A percentile compares a stretch with the other conserved stretches of the same genome.
These are phyloP conservation scores for Conopomorpha cramerella DNA, from an alignment of 1,140 invertebrate species.

Conservation along the genomic window DNA sequence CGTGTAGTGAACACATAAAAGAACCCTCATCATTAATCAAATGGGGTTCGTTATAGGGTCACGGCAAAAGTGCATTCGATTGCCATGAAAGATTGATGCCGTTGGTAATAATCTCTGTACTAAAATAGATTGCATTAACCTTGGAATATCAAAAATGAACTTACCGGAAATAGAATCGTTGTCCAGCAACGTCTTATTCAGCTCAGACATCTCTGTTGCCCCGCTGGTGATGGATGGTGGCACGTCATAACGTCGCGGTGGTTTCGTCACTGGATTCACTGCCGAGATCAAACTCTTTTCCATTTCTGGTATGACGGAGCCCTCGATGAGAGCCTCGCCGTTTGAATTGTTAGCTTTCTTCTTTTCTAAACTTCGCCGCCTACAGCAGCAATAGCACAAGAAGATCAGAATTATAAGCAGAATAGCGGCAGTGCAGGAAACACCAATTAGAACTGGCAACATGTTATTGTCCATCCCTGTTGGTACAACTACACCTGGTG, in stretches of 20 bases:
- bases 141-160: too few species aligned
- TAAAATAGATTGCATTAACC: too few species aligned
- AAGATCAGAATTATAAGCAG: slow-evolving; percentile 67
- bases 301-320: slow-evolving; percentile 68
- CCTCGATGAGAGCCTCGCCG: slow-evolving; percentile 64
- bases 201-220: slow-evolving; percentile 77
- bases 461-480: slow-evolving; percentile 49
- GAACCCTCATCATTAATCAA: too few species aligned
- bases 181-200: slow-evolving; percentile 78
- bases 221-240: slow-evolving; percentile 69
- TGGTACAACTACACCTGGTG: slow-evolving; percentile 44
- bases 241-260: slow-evolving; percentile 72
- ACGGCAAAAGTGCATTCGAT: too few species aligned
- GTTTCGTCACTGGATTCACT: slow-evolving; percentile 81
- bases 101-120: too few species aligned
- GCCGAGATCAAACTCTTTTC: slow-evolving; percentile 80
- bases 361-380: slow-evolving; percentile 55
- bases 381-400: slow-evolving; percentile 71
- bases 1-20: too few species aligned
- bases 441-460: slow-evolving; percentile 57
- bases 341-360: slow-evolving; percentile 64
- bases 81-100: too few species aligned
- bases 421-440: slow-evolving; percentile 59
- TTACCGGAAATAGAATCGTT: slow-evolving; percentile 73
- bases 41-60: too few species aligned